Evolutionary conservation across 2,797 vertebrate genomes (phyloP).

Genomic region (Hemitrygon akajei): DNA sequence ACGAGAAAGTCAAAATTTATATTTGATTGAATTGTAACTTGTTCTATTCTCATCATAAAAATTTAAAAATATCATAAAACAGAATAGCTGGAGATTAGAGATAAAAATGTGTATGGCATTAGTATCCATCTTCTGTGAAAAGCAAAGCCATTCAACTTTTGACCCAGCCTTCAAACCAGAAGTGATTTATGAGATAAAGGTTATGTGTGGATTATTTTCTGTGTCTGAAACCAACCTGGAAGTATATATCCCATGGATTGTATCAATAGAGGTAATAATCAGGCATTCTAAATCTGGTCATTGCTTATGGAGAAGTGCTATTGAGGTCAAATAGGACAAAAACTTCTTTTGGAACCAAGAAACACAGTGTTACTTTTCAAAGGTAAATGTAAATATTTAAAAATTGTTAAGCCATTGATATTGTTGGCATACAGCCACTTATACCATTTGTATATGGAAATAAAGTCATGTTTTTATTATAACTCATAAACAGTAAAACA

Average conservation of each 20-base stretch:
- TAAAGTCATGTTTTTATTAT: constrained; percentile 40
- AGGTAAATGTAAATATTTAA: constrained; percentile 41
- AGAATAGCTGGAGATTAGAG: background rate
- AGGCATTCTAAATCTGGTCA: background rate
- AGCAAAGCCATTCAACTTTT: constrained; percentile 10
- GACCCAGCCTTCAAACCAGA: constrained; percentile 13
- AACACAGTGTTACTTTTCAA: constrained; percentile 38
- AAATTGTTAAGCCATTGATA: constrained; percentile 39
- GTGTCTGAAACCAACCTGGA: background rate
- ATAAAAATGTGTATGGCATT: background rate
- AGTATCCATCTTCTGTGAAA: background rate
- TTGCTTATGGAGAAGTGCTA: background rate
- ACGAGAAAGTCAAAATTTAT: background rate
- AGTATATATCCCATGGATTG: background rate
- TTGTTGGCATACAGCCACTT: constrained; percentile 39
- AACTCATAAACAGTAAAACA: constrained; percentile 38
- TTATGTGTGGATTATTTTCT: background rate
- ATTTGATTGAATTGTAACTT: background rate
- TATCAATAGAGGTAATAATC: constrained; percentile 9
- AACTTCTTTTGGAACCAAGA: constrained; percentile 11
- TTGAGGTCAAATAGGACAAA: constrained; percentile 10
- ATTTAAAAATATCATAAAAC: background rate
- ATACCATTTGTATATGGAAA: constrained; percentile 41
- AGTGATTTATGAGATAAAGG: background rate
- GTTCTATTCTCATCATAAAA: background rate